These are phyloP conservation scores for Automeris io DNA, from an alignment of 2,888 invertebrate species.

Conservation along the genomic window DNA sequence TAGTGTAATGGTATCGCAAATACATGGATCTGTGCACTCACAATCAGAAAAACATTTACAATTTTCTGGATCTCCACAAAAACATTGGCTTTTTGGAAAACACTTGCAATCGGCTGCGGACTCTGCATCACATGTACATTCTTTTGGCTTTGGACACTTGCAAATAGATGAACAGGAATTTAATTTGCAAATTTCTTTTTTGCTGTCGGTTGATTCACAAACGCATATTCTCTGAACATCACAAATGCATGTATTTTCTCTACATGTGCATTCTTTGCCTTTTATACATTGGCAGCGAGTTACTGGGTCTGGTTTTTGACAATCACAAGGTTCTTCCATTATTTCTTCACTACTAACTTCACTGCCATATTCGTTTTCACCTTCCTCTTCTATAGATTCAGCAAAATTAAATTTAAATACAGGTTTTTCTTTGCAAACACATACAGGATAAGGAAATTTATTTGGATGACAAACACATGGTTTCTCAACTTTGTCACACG, in stretches of 20 bases:
- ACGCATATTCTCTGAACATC: constrained; percentile 40
- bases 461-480: constrained; percentile 51
- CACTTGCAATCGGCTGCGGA: constrained; percentile 37
- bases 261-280: constrained; percentile 46
- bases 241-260: constrained; percentile 40
- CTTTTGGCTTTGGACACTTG: constrained; percentile 30
- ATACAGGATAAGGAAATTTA: constrained; percentile 47
- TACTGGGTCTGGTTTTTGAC: constrained; percentile 41
- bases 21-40: constrained; percentile 47
- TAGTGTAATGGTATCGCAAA: constrained; percentile 38
- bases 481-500: constrained; percentile 46
- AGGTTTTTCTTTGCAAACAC: constrained; percentile 47
- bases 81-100: constrained; percentile 38
- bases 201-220: constrained; percentile 37
- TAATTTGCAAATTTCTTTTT: constrained; percentile 29
- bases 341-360: constrained; percentile 12
- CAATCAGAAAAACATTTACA: constrained; percentile 51
- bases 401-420: constrained; percentile 16
- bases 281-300: constrained; percentile 40
- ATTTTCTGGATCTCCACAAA: constrained; percentile 46
- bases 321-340: constrained; percentile 37
- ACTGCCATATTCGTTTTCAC: constrained; percentile 12
- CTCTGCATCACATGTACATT: constrained; percentile 38
- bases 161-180: constrained; percentile 42
- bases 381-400: constrained; percentile 14